These are phyloP conservation scores for Hipposideros larvatus DNA, from an alignment of 2,797 vertebrate genomes.

Conservation along the genomic window DNA sequence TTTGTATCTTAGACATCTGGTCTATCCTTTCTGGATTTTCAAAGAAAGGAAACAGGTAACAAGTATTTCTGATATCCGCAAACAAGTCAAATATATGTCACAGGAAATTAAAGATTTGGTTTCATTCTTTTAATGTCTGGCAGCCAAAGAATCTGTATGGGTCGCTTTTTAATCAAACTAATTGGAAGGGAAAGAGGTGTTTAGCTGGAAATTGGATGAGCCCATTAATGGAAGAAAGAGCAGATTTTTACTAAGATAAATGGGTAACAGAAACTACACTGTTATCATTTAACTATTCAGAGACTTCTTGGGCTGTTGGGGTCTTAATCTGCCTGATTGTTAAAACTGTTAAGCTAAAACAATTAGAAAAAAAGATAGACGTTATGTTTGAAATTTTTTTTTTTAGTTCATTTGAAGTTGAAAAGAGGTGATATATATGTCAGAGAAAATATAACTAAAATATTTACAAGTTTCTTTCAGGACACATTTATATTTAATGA, in stretches of 20 bases:
- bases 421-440: not conserved
- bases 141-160: constrained; percentile 29
- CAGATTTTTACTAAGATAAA: not conserved
- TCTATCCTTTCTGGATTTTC: constrained; percentile 73
- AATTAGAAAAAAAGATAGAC: not conserved
- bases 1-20: constrained; percentile 82
- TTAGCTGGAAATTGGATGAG: not conserved
- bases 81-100: constrained; percentile 7
- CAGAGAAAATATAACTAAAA: not conserved
- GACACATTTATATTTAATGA: not conserved
- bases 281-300: not conserved
- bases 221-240: not conserved
- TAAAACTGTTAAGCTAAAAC: not conserved
- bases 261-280: not conserved
- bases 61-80: constrained; percentile 41
- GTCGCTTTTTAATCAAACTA: constrained; percentile 19
- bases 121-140: constrained; percentile 63
- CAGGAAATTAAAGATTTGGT: constrained; percentile 65
- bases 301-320: not conserved
- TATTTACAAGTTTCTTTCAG: not conserved
- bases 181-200: not conserved
- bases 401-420: not conserved
- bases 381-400: not conserved
- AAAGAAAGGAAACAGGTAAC: constrained; percentile 49
- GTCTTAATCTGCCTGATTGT: not conserved